Conservation (phyloP, 2,797 vertebrate genomes). For the Karalla daura region DNA sequence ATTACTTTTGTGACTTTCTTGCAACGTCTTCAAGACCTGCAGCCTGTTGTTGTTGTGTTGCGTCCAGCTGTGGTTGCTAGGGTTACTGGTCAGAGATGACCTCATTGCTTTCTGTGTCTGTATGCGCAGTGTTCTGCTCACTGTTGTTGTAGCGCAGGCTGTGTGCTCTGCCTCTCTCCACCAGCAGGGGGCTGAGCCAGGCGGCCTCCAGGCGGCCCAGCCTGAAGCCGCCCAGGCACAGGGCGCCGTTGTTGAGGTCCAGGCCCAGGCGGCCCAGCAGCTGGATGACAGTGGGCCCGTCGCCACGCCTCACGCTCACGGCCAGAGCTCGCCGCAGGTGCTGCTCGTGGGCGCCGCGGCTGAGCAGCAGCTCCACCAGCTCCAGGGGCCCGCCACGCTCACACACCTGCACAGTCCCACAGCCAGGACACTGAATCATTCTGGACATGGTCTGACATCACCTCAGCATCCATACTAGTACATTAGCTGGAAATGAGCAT, state of each 20-base stretch:
- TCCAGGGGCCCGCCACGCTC: conserved; percentile 88
- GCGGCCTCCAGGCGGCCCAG: conserved; percentile 89
- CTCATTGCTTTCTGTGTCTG: no score
- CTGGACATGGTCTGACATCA: not conserved
- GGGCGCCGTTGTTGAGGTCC: conserved; percentile 90
- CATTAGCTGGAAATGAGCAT: no score
- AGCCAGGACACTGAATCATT: not conserved
- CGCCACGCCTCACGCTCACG: conserved; percentile 86
- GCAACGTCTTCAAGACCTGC: no score
- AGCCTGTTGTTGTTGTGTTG: no score
- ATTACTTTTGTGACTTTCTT: no score
- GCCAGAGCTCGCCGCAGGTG: conserved; percentile 90
- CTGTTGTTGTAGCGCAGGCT: conserved; percentile 80
- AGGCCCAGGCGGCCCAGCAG: conserved; percentile 91
- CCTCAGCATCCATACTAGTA: no score
- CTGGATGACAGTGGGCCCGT: conserved; percentile 87
- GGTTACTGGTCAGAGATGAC: no score
- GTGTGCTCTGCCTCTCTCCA: conserved; percentile 77
- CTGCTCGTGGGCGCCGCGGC: conserved; percentile 88
- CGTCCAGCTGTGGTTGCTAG: no score
- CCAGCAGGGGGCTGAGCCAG: conserved; percentile 92
- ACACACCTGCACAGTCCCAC: conserved; percentile 85
- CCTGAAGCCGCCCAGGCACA: conserved; percentile 93
- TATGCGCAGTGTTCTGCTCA: no score
- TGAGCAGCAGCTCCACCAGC: conserved; percentile 91